Evolutionary conservation across 2,888 invertebrate genomes (phyloP), one percentile per base, ranked within the genome.

Genomic region (Pharmacophagus antenor): DNA sequence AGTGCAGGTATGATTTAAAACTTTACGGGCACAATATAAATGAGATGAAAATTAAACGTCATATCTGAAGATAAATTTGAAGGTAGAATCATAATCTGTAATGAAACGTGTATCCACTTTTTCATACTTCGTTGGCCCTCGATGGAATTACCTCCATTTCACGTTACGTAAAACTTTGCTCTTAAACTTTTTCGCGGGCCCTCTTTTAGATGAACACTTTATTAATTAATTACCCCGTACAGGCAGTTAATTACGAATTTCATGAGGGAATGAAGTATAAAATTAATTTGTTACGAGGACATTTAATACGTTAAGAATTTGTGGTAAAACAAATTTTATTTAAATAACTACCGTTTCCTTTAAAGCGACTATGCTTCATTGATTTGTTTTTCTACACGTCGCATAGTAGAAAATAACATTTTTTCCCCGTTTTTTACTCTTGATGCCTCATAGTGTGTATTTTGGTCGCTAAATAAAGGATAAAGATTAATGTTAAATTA

Each of bases 191-290:
- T 84, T 78, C 72, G 71, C 66, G 66, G 68, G 72, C 73, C 75
- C 74, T 68, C 69, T 77, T 77, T 80, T 80, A 78, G 82, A 79
- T 83, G 77, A 77, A 72, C 77, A 79, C 80, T 80, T 87, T 82
- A 82, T 82, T 86, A 86, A 87, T 85, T 86, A 85, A 85, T 83
- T 78, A 79, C 80, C 71, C 67, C 67, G 68, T 52, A 52, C 56
- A 56, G 60, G 56, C 27, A 25, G 56, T 66, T 70, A 74, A 70
- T 75, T 77, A 78, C 67, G 70, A 76, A 77, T 75, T 73, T 65
- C 70, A 63, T 75, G 56, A 47, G 42, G 31, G 44, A 42, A 49
- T 81, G 73, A 78, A 79, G 73, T 67, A 66, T 70, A 68, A 69
- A 72, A 65, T 67, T 68, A 72, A 67, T 68, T 71, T 62, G 63